Percentiles rank a stretch among this genome's conserved stretches.
Conservation (phyloP, 2,888 invertebrate species). For the Meteorus cinctellus region DNA sequence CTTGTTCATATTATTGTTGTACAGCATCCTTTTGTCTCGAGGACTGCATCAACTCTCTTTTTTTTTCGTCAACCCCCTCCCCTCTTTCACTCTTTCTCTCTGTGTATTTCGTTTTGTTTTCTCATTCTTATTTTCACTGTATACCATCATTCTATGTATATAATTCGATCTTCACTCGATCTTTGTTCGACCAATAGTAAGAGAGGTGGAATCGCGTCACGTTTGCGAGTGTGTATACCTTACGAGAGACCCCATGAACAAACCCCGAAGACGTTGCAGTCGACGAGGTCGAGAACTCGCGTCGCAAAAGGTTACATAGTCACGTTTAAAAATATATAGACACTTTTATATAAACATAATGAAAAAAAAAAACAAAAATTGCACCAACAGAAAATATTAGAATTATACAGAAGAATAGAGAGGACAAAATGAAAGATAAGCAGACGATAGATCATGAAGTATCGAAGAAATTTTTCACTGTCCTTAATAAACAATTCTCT, state of each 20-base stretch:
- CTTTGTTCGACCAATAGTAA: conserved; percentile 31
- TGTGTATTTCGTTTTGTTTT: background rate
- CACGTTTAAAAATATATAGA: conserved; percentile 40
- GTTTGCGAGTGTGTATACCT: conserved; percentile 38
- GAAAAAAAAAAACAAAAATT: background rate
- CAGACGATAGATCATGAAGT: background rate
- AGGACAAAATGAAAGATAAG: background rate
- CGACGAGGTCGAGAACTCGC: conserved; percentile 35
- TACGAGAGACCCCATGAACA: conserved; percentile 34
- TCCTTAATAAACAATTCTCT: too few relatives aligned
- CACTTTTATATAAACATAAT: conserved; percentile 15
- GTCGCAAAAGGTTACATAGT: conserved; percentile 40
- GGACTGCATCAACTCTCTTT: conserved; percentile 22
- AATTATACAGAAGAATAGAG: background rate
- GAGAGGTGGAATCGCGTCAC: conserved; percentile 42
- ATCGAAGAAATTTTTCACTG: too few relatives aligned
- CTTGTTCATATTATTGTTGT: conserved; percentile 24
- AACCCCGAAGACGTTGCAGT: conserved; percentile 32
- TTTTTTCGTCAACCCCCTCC: background rate
- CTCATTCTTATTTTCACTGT: background rate
- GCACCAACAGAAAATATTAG: background rate
- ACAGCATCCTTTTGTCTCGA: conserved; percentile 25
- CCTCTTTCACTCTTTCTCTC: too few relatives aligned
- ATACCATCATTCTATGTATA: background rate
- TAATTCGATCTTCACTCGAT: conserved; percentile 42